Base-by-base conservation (phyloP, 2,113 vertebrate species). In the Leuciscus idus region DNA sequence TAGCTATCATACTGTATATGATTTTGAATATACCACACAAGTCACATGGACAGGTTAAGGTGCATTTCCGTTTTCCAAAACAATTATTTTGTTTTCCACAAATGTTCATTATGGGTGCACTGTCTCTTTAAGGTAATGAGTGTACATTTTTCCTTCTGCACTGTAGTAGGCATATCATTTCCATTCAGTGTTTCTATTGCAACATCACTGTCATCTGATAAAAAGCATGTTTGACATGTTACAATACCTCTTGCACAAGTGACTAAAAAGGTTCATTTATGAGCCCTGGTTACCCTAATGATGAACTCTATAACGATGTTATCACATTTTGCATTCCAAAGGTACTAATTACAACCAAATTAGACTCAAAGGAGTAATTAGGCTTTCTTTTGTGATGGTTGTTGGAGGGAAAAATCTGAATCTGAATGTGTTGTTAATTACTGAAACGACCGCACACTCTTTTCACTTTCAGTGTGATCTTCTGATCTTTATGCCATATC, bases 341-440 rank as follows among this genome's bases (percentile, higher is more conserved):
- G 64, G 59, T 84, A 50, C 70, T 57, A 74, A 84, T 59, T 64
- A 75, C 80, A 7, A 21, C 23, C 61, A 15, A 50, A 81, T 81
- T 66, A 50, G 17, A 28, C 39, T 33, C 80, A 66, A 66, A 68
- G 10, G 7, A 61, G 77, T 80, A 80, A 80, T 80, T 80, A 68
- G 43, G n/a, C 13, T 52, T 48, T 50, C 61, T 81, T 81, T 81
- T 50, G 61, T 66, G 61, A 68, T 50, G 36, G 61, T 28, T 48
- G 36, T 48, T 64, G 39, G 59, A 81, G 19, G 15, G 57, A 76
- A 48, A 66, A 76, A 74, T 55, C 15, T 11, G 33, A 48, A 39
- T 55, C 13, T 39, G 74, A 66, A 79, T 79, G 61, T 57, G 68
- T 76, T 75, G 23, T 48, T 75, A 70, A 85, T 85, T 78, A 55